A percentile compares a stretch with the other conserved stretches of the same genome.
These are phyloP conservation scores for Apantesis nais DNA, from an alignment of 2,888 invertebrate species.

Conservation along the genomic window DNA sequence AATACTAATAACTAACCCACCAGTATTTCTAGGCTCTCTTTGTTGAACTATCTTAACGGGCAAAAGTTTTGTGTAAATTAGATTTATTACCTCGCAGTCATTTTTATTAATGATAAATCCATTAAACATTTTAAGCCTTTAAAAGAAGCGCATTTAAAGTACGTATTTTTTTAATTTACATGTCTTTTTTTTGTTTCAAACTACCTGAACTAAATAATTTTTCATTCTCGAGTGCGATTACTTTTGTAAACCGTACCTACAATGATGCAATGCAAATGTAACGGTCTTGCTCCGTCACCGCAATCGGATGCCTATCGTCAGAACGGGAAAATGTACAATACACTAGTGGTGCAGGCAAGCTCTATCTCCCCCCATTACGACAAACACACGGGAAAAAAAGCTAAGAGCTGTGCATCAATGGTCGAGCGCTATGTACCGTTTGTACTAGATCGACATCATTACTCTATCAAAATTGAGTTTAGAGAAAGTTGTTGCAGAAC, in stretches of 20 bases:
- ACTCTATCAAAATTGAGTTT: slow-evolving; percentile 60
- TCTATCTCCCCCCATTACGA: slow-evolving; percentile 32
- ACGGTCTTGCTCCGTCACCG: slow-evolving; percentile 57
- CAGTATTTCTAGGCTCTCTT: background rate
- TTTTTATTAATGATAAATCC: background rate
- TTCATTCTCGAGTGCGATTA: background rate
- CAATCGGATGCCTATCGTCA: slow-evolving; percentile 51
- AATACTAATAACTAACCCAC: no score
- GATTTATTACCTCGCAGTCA: background rate
- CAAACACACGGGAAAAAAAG: slow-evolving; percentile 36
- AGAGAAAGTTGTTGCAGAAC: slow-evolving; percentile 59
- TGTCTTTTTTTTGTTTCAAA: background rate
- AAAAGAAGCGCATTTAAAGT: background rate
- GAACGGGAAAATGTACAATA: slow-evolving; percentile 40
- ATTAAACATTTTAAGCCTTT: background rate
- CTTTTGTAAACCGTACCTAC: slow-evolving; percentile 52
- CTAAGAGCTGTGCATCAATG: slow-evolving; percentile 32
- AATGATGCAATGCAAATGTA: slow-evolving; percentile 74
- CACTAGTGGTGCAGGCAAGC: slow-evolving; percentile 42
- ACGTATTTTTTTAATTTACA: background rate
- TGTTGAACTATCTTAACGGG: background rate
- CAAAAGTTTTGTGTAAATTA: background rate
- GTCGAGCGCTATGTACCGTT: slow-evolving; percentile 43
- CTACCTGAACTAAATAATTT: background rate
- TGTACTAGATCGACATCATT: slow-evolving; percentile 52